Conservation (phyloP, 2,113 vertebrate genomes). For the Cryptomyrus ogoouensis region DNA sequence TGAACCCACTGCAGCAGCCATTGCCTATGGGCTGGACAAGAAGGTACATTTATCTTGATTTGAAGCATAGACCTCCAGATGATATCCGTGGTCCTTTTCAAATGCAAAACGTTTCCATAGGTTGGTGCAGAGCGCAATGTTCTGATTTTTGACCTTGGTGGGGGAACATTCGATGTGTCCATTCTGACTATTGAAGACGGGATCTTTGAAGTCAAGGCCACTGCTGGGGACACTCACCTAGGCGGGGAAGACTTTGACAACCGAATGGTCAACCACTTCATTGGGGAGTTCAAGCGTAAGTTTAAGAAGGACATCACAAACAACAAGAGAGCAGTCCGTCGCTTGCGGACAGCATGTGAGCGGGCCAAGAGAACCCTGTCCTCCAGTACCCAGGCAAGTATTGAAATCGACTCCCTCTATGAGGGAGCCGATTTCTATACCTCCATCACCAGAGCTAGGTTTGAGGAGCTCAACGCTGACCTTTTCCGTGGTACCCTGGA, state of each 20-base stretch:
- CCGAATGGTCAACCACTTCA: slow-evolving; percentile 81
- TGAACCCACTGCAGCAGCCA: slow-evolving; percentile 86
- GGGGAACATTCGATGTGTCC: slow-evolving; percentile 86
- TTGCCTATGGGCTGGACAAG: slow-evolving; percentile 83
- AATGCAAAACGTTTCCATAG: slow-evolving; percentile 40
- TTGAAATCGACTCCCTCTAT: slow-evolving; percentile 83
- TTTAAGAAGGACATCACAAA: slow-evolving; percentile 82
- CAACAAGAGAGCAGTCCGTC: slow-evolving; percentile 79
- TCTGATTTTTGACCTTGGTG: slow-evolving; percentile 83
- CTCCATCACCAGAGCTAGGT: slow-evolving; percentile 80
- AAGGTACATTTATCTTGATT: slow-evolving; percentile 47
- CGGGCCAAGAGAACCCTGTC: slow-evolving; percentile 84
- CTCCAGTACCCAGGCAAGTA: slow-evolving; percentile 84
- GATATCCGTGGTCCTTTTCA: not conserved
- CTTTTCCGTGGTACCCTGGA: slow-evolving; percentile 83
- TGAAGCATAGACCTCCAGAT: not conserved
- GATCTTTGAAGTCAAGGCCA: slow-evolving; percentile 86
- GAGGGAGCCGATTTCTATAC: slow-evolving; percentile 87
- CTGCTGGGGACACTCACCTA: slow-evolving; percentile 82
- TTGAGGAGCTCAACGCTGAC: slow-evolving; percentile 83
- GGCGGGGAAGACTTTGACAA: slow-evolving; percentile 88
- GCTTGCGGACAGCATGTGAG: slow-evolving; percentile 80
- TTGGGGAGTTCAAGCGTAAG: slow-evolving; percentile 82
- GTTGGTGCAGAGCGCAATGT: slow-evolving; percentile 78
- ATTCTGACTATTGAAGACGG: slow-evolving; percentile 88